Base-by-base conservation (phyloP, 2,797 vertebrate species). In the Tenualosa ilisha region DNA sequence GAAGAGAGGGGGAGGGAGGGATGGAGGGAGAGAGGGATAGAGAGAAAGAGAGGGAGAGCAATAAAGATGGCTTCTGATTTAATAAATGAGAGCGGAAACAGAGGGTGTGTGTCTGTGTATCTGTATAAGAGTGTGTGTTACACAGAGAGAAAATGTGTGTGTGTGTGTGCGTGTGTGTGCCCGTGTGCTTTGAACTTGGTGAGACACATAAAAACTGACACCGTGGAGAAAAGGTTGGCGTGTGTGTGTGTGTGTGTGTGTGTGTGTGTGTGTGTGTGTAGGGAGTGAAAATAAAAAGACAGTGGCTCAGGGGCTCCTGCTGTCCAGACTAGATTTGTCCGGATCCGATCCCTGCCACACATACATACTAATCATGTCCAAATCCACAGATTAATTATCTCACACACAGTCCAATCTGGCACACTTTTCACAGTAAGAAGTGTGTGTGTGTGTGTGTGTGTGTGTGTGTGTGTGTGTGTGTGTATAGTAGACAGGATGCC, bases 221-320 rank as follows among this genome's bases (percentile, higher is more conserved):
- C 31, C 31, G 46, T 46, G 46, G 46, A 46, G 46, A 46, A 46
- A 46, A 46, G 51, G 51, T 54, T 54, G 11, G 11, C 3, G 15
- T 54, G 51, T 15, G 9, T 12, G 82, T 22, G 50, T 20, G 53
- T 82, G 81, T 82, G 24, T 37, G 50, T 46, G 82, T 20, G 82
- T 49, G 82, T 49, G 56, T 49, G 82, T 65, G 82, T 49, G 82
- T 83, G 83, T 72, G 83, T 26, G 59, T 65, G 22, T 13, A 2
- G 40, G 8, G 63, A 63, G 40, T 61, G 12, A 37, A 26, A 84
- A 46, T 4, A 46, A 4, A 46, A 46, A 46, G 46, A 46, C 31
- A 31, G 31, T 31, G 31, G 31, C 31, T 31, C 51, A 54, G 51
- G 15, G 51, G 51, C 51, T 13, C 51, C 9, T 54, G 2, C 51